phyloP scores from a whole-genome alignment of 2,797 vertebrate genomes.

The Phoeniculus purpureus region DNA sequence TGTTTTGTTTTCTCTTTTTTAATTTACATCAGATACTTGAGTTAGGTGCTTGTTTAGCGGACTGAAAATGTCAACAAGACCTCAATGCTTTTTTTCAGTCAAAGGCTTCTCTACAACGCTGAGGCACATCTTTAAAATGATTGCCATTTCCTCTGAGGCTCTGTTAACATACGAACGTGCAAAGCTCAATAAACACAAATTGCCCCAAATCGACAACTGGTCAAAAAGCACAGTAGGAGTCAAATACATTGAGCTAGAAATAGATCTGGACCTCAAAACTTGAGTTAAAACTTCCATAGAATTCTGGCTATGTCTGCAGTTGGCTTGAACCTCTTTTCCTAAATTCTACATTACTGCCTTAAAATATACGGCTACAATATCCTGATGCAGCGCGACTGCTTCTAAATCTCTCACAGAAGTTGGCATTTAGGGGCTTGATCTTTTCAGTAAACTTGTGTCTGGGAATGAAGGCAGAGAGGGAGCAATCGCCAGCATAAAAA shows the following conservation, averaged over 20 bases:
- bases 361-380: neutral
- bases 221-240: neutral
- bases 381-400: neutral
- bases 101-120: neutral
- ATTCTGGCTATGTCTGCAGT: neutral
- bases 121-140: neutral
- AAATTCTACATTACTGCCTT: neutral
- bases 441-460: neutral
- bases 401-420: neutral
- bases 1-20: neutral
- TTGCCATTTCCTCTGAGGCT: neutral
- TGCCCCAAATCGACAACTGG: neutral
- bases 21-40: neutral
- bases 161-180: neutral
- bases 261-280: neutral
- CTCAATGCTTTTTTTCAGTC: neutral
- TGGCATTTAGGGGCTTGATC: neutral
- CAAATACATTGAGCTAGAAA: neutral
- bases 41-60: neutral
- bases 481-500: conserved; percentile 11
- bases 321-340: neutral
- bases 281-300: neutral
- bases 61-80: conserved; percentile 26
- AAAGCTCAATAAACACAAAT: neutral
- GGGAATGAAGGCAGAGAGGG: neutral